A percentile compares a stretch with the other conserved stretches of the same genome.
phyloP scores from a whole-genome alignment of 2,113 vertebrate genomes.

The Aphelocoma coerulescens region DNA sequence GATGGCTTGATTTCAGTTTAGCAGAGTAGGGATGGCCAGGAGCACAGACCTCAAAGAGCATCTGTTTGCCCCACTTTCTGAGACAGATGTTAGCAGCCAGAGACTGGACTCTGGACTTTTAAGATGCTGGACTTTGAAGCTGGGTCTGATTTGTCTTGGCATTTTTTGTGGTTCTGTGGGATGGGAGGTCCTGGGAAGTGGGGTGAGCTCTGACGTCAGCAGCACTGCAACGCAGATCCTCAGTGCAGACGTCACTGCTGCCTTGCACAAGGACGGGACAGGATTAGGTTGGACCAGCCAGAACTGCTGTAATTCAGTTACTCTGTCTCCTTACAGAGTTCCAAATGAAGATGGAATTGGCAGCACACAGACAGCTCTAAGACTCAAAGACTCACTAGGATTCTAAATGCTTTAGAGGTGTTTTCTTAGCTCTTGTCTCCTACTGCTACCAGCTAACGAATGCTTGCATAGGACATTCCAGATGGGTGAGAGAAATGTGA shows the following conservation, averaged over 20 bases:
- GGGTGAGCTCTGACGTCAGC: background rate
- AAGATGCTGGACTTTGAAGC: background rate
- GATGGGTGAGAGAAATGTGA: background rate
- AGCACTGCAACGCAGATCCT: rapidly evolving
- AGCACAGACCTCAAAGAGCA: rapidly evolving
- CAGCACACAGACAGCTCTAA: rapidly evolving
- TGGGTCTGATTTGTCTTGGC: background rate
- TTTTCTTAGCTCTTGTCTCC: background rate
- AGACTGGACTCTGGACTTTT: background rate
- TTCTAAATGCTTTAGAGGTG: background rate
- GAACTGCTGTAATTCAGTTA: background rate
- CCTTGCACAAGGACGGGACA: rapidly evolving
- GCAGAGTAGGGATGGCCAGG: background rate
- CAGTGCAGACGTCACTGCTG: rapidly evolving
- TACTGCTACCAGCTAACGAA: background rate
- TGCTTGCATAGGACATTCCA: background rate
- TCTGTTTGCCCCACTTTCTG: background rate
- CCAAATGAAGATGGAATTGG: background rate
- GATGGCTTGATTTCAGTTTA: background rate
- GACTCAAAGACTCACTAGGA: background rate
- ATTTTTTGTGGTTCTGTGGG: background rate
- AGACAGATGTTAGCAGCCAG: background rate
- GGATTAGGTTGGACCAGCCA: background rate
- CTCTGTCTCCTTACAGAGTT: background rate
- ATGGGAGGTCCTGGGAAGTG: rapidly evolving